A percentile compares a stretch with the other conserved stretches of the same genome.
Evolutionary conservation across 53 echinoderm and acorn worm genomes (phyloP).

Genomic region (Patiria pectinifera): DNA sequence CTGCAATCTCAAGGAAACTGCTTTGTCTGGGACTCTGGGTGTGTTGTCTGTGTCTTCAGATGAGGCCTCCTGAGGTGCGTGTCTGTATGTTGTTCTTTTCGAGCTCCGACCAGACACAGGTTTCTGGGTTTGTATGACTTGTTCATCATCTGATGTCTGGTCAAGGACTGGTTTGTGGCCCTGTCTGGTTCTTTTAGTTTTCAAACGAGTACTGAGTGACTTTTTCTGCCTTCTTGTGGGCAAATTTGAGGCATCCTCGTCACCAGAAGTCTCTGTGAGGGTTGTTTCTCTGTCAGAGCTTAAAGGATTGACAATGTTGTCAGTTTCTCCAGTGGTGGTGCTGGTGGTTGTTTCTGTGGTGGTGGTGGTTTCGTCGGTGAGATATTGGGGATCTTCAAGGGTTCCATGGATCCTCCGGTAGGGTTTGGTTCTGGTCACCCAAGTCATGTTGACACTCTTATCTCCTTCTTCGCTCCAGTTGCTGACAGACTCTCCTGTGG

Average conservation of each 20-base stretch:
- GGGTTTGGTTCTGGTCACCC: constrained; percentile 48
- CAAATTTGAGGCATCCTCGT: neutral
- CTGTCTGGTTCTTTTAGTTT: neutral
- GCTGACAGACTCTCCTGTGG: constrained; percentile 36
- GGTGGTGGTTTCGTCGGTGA: constrained; percentile 10
- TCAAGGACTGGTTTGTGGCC: neutral
- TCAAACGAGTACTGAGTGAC: neutral
- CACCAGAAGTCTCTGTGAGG: neutral
- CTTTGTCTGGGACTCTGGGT: neutral
- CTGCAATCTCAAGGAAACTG: neutral
- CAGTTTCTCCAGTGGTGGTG: neutral
- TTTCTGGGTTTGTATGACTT: neutral
- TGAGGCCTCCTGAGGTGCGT: neutral
- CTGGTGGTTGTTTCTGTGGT: neutral
- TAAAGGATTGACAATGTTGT: neutral
- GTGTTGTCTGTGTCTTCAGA: constrained; percentile 47
- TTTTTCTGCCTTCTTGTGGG: neutral
- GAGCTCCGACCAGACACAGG: neutral
- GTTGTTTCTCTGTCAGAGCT: constrained; percentile 26
- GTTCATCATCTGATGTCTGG: constrained; percentile 39
- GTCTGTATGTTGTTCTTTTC: neutral
- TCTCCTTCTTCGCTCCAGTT: constrained; percentile 63
- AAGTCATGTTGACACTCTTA: constrained; percentile 47
- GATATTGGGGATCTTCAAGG: constrained; percentile 5
- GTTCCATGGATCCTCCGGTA: constrained; percentile 28